Evolutionary conservation across 2,888 invertebrate species (phyloP).

Genomic region (Luperina nickerlii): DNA sequence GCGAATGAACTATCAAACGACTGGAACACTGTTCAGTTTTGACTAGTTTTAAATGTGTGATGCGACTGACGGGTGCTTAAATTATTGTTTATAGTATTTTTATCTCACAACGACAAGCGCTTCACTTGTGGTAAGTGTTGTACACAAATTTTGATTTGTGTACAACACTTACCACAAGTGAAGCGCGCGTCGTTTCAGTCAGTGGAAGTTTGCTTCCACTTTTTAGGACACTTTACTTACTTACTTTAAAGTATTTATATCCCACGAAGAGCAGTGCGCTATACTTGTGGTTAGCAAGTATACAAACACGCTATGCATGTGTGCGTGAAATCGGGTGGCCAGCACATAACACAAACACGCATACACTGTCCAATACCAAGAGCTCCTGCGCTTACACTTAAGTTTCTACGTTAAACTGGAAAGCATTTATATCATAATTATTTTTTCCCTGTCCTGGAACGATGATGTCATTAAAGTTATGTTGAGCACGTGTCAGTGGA

Average conservation of each 20-base stretch:
- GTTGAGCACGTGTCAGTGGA: neutral
- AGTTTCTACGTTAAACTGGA: neutral
- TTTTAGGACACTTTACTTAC: neutral
- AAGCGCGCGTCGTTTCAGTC: no score
- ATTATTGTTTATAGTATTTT: neutral
- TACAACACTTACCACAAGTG: no score
- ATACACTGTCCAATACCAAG: neutral
- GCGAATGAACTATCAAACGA: constrained; percentile 49
- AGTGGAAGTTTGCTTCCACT: neutral
- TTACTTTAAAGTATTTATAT: neutral
- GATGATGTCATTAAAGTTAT: neutral
- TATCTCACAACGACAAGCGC: neutral
- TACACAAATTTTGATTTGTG: neutral
- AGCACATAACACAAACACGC: no score
- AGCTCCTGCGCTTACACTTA: neutral
- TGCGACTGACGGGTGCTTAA: neutral
- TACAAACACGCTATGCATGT: neutral
- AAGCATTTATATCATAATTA: neutral
- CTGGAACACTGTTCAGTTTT: constrained; percentile 6
- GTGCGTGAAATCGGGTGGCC: no score
- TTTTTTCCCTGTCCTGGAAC: neutral
- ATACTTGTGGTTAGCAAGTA: neutral
- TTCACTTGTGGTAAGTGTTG: neutral
- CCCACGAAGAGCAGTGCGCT: neutral
- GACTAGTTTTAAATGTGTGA: constrained; percentile 15